Evolutionary conservation across 2,113 vertebrate species (phyloP).

Genomic region (Syngnathus scovelli): DNA sequence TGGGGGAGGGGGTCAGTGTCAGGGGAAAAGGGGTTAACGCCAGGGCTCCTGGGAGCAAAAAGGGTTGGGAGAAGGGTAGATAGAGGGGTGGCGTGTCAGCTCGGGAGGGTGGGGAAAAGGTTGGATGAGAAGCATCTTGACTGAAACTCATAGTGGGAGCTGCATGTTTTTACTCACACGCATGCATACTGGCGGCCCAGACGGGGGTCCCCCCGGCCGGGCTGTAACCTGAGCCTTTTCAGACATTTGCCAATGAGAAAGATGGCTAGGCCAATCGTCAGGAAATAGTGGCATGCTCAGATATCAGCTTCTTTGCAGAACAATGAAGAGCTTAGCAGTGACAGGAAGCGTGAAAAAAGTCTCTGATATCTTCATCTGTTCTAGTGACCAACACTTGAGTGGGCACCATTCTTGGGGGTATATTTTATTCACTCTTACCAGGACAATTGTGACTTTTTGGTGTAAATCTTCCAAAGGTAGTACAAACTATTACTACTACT

Average conservation of each 20-base stretch:
- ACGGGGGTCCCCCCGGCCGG: slow-evolving; percentile 28
- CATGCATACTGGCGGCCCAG: slow-evolving; percentile 13
- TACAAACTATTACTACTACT: no score
- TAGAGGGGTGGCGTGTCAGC: slow-evolving; percentile 30
- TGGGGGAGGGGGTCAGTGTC: slow-evolving; percentile 39
- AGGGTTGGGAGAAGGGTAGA: slow-evolving; percentile 39
- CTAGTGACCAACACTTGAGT: not conserved
- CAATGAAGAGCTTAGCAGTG: slow-evolving; percentile 39
- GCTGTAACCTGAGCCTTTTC: slow-evolving; percentile 58
- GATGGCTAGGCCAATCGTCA: slow-evolving; percentile 45
- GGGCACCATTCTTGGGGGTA: not conserved
- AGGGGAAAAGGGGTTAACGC: slow-evolving; percentile 25
- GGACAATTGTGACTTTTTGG: not conserved
- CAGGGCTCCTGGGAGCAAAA: slow-evolving; percentile 16
- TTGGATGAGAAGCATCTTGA: slow-evolving; percentile 58
- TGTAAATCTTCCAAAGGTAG: not conserved
- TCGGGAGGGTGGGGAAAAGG: slow-evolving; percentile 67
- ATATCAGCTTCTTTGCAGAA: slow-evolving; percentile 39
- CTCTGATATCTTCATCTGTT: slow-evolving; percentile 26
- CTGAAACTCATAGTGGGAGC: slow-evolving; percentile 56
- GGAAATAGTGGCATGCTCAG: slow-evolving; percentile 44
- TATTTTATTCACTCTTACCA: not conserved
- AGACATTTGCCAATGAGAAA: slow-evolving; percentile 50
- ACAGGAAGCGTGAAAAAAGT: slow-evolving; percentile 34
- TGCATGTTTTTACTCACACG: slow-evolving; percentile 21